Conservation (phyloP, 2,888 invertebrate genomes). For the Ecdyonurus torrentis region DNA sequence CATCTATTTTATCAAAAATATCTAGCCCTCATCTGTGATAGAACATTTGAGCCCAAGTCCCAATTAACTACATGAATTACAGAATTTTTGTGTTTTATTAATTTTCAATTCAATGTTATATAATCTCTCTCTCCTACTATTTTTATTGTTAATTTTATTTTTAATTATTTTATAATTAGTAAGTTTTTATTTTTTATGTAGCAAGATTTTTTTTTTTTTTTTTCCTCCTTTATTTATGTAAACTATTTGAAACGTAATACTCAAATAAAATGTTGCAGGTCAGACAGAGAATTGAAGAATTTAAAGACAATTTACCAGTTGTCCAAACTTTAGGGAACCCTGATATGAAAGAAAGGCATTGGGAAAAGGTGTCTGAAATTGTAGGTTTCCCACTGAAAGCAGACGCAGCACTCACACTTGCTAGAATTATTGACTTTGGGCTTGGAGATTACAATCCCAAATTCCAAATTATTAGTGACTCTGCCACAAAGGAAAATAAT, state of each 20-base stretch:
- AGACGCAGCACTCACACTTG: conserved; percentile 59
- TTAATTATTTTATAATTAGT: too few relatives aligned
- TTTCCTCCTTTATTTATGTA: not conserved
- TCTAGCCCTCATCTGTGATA: too few relatives aligned
- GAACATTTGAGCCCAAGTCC: too few relatives aligned
- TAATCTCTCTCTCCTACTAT: too few relatives aligned
- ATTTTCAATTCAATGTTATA: too few relatives aligned
- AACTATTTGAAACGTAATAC: not conserved
- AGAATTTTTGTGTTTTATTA: too few relatives aligned
- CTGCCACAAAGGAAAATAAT: conserved; percentile 90
- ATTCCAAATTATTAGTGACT: conserved; percentile 83
- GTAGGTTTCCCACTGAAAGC: conserved; percentile 84
- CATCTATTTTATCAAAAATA: too few relatives aligned
- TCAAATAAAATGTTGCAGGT: conserved; percentile 25
- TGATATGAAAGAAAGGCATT: conserved; percentile 79
- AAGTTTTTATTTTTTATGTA: too few relatives aligned
- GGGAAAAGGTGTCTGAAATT: conserved; percentile 89
- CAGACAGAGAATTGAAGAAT: conserved; percentile 63
- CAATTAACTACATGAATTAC: too few relatives aligned
- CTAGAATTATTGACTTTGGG: conserved; percentile 72
- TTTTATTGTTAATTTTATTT: too few relatives aligned
- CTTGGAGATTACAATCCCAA: conserved; percentile 73
- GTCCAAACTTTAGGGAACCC: conserved; percentile 88
- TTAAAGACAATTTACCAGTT: conserved; percentile 78
- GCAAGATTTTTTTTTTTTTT: too few relatives aligned